Evolutionary conservation across 2,797 vertebrate genomes (phyloP).

Genomic region (Danio albolineatus): DNA sequence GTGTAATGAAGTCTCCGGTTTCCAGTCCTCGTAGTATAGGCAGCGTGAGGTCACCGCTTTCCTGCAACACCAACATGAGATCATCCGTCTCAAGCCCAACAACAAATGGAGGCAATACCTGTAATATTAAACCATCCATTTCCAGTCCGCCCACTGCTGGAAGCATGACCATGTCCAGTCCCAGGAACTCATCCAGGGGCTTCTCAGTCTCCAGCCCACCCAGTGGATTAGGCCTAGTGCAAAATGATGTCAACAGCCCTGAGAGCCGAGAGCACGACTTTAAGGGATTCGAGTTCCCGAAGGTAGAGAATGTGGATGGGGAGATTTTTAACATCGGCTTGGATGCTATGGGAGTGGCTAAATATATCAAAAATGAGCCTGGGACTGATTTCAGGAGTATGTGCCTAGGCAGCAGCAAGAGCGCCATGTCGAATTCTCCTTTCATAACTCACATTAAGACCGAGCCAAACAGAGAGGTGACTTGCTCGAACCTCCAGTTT

Average conservation of each 20-base stretch:
- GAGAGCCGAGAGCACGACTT: constrained; percentile 85
- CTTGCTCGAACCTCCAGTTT: constrained; percentile 90
- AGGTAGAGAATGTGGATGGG: constrained; percentile 90
- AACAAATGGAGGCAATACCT: constrained; percentile 80
- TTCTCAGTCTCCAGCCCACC: constrained; percentile 85
- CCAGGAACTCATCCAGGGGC: constrained; percentile 80
- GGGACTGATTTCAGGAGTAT: constrained; percentile 90
- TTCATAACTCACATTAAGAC: constrained; percentile 93
- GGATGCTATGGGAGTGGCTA: constrained; percentile 89
- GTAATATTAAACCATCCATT: constrained; percentile 87
- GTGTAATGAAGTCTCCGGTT: constrained; percentile 94
- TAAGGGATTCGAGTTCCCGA: constrained; percentile 89
- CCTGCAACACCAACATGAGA: constrained; percentile 88
- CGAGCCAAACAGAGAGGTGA: constrained; percentile 89
- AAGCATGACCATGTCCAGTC: constrained; percentile 88
- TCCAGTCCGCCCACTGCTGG: constrained; percentile 89
- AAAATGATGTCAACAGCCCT: constrained; percentile 87
- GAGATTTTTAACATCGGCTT: constrained; percentile 86
- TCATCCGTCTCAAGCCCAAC: constrained; percentile 94
- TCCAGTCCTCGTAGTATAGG: constrained; percentile 93
- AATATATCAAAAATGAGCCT: constrained; percentile 97
- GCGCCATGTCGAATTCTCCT: constrained; percentile 78
- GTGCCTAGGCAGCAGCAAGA: constrained; percentile 87
- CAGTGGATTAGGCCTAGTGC: constrained; percentile 82
- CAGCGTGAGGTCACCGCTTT: constrained; percentile 92